Percentiles rank a stretch among this genome's conserved stretches.
phyloP scores from a whole-genome alignment of 2,113 vertebrate genomes.

The Orthonyx spaldingii region DNA sequence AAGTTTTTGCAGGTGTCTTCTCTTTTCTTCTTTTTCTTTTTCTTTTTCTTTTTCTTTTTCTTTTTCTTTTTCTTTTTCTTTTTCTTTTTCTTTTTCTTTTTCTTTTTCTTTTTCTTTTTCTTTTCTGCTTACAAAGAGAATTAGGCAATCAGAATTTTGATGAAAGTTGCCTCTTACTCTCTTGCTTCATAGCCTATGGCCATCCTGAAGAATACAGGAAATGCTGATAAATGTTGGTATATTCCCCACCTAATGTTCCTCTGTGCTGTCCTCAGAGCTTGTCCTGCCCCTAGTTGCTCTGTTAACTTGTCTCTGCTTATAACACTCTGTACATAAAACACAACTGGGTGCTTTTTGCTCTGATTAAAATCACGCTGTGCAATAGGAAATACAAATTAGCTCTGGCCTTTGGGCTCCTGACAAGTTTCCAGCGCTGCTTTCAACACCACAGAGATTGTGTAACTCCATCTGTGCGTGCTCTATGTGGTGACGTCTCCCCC shows the following conservation, averaged over 20 bases:
- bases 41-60: too few relatives aligned
- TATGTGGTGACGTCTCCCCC: background rate
- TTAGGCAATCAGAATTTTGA: background rate
- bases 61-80: too few relatives aligned
- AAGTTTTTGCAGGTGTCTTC: background rate
- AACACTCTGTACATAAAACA: background rate
- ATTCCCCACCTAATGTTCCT: background rate
- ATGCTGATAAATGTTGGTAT: background rate
- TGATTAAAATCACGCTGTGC: conserved; percentile 29
- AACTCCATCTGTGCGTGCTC: background rate
- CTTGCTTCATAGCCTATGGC: background rate
- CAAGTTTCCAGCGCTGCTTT: background rate
- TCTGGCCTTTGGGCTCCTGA: conserved; percentile 9
- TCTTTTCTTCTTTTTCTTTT: too few relatives aligned
- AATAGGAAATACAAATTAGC: conserved; percentile 36
- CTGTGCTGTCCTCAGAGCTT: background rate
- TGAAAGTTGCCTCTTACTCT: background rate
- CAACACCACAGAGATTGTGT: background rate
- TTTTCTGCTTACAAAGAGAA: background rate
- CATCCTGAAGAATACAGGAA: background rate
- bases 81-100: too few relatives aligned
- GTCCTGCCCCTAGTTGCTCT: background rate
- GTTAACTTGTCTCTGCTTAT: background rate
- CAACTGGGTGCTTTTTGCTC: background rate
- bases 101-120: too few relatives aligned